Conservation (phyloP, 1,140 invertebrate species). For the Mercenaria mercenaria region DNA sequence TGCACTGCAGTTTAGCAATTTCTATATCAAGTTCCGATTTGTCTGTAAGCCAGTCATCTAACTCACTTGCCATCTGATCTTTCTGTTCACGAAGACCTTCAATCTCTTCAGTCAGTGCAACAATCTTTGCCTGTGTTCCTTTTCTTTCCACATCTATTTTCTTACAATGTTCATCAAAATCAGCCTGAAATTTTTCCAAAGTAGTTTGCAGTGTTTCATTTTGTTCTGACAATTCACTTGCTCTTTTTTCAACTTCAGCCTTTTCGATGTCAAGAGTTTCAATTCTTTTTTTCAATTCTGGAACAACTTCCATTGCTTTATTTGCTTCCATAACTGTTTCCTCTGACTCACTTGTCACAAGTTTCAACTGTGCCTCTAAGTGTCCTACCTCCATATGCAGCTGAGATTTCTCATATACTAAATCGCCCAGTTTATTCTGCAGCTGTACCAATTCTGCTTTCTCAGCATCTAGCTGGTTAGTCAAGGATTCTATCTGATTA, state of each 20-base stretch:
- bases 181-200: constrained; percentile 51
- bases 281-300: constrained; percentile 24
- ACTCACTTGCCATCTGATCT: constrained; percentile 48
- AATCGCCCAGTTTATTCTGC: constrained; percentile 58
- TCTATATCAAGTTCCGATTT: constrained; percentile 62
- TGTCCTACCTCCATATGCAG: constrained; percentile 46
- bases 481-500: constrained; percentile 26
- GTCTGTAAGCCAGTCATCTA: constrained; percentile 55
- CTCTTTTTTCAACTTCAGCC: constrained; percentile 10
- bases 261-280: constrained; percentile 38
- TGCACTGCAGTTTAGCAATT: constrained; percentile 61
- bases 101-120: constrained; percentile 28
- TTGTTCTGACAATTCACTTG: neutral
- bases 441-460: constrained; percentile 48
- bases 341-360: constrained; percentile 48
- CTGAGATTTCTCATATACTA: constrained; percentile 62
- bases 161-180: constrained; percentile 44
- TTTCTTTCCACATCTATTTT: neutral
- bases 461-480: constrained; percentile 29
- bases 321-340: constrained; percentile 33
- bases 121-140: constrained; percentile 9
- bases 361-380: constrained; percentile 53
- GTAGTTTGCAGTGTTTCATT: constrained; percentile 46
- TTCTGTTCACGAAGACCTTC: constrained; percentile 47
- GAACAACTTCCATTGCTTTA: constrained; percentile 29